Evolutionary conservation across 2,797 vertebrate genomes (phyloP).

Genomic region (Bucorvus abyssinicus): DNA sequence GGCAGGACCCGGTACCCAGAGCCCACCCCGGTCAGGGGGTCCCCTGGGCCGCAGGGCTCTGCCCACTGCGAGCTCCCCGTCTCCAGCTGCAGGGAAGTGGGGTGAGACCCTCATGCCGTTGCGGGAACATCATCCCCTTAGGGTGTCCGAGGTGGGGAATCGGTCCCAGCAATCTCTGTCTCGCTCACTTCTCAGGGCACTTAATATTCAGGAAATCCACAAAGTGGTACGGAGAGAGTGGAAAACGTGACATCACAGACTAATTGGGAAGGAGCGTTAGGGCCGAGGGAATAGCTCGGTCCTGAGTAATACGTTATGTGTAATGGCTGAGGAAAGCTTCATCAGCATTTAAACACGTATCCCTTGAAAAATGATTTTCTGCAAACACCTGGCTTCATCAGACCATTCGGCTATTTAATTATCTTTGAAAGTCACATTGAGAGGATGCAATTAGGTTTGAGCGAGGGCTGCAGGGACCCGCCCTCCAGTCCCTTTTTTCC

Average conservation of each 20-base stretch:
- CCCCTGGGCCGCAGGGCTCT: background rate
- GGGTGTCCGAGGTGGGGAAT: background rate
- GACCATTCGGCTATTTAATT: background rate
- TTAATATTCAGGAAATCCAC: constrained; percentile 66
- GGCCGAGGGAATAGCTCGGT: constrained; percentile 39
- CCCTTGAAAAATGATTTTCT: constrained; percentile 5
- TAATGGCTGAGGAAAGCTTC: constrained; percentile 30
- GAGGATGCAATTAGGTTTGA: background rate
- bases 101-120: background rate
- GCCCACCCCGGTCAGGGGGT: background rate
- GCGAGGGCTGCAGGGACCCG: background rate
- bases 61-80: no score
- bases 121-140: background rate
- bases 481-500: background rate
- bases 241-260: constrained; percentile 69
- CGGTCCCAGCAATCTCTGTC: background rate
- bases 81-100: background rate
- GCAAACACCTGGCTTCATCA: constrained; percentile 28
- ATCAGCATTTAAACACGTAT: background rate
- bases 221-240: constrained; percentile 50
- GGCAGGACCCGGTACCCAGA: background rate
- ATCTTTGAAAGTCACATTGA: background rate
- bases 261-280: constrained; percentile 45
- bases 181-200: constrained; percentile 13
- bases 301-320: constrained; percentile 28